Conservation (phyloP, 1,140 invertebrate genomes). For the Tetranychus urticae region DNA sequence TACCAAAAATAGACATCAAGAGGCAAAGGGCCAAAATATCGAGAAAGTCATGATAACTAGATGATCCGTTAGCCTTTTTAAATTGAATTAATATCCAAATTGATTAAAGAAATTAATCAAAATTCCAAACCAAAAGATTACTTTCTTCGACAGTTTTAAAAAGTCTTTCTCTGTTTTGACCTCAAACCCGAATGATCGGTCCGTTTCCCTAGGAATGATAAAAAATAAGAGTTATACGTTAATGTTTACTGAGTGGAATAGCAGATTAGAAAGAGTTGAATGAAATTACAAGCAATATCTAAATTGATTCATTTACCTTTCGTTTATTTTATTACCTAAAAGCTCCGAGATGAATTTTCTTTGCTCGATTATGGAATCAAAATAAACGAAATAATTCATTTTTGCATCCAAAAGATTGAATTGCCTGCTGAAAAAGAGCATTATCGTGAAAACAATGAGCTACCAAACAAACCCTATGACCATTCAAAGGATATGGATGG, state of each 20-base stretch:
- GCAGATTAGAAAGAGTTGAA: no score
- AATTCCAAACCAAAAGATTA: not conserved
- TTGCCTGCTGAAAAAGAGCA: not conserved
- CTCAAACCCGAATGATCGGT: not conserved
- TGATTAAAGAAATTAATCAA: not conserved
- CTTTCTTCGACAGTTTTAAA: no score
- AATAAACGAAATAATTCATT: not conserved
- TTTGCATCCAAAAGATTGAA: not conserved
- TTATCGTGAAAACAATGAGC: not conserved
- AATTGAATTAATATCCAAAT: no score
- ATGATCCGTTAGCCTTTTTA: no score
- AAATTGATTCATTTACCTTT: not conserved
- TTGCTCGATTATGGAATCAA: not conserved
- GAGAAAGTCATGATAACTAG: no score
- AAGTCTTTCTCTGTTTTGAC: not conserved
- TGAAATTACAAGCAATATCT: no score
- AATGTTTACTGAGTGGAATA: no score
- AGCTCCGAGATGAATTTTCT: not conserved
- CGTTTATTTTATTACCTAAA: not conserved
- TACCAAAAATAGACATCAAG: no score
- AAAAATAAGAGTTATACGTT: no score
- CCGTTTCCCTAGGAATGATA: no score
- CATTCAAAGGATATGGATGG: slow-evolving; percentile 10
- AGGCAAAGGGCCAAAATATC: no score
- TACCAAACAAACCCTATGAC: not conserved